Evolutionary conservation across 2,888 invertebrate species (phyloP), one percentile per base, ranked within the genome.

Genomic region (Drosophila prolongata): DNA sequence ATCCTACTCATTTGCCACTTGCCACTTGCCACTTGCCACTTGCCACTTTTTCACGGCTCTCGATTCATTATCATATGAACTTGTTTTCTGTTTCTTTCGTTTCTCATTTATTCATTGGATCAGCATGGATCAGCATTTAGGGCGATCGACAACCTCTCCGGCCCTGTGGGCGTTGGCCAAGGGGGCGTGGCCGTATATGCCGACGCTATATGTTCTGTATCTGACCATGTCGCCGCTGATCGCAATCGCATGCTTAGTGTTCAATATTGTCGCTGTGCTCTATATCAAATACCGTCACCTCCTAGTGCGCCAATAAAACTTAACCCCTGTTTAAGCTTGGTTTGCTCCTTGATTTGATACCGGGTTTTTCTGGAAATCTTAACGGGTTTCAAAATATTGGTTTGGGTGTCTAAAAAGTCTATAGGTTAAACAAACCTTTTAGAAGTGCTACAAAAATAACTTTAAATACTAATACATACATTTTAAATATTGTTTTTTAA

Each of bases 101-200:
- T 70, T 80, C 76, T 70, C 62, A 46, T 30, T 69, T 69, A 60
- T 43, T 34, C 34, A 43, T 35, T 59, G 54, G 55, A 55, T 43
- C 59, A 64, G 62, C 59, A 49, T 59, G 62, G 62, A 85, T 89
- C 86, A 89, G 90, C 89, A 87, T 84, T 79, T 35, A 49, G 62
- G 58, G 40, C 58, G 34, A 53, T 34, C 58, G 40, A 52, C 58
- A 34, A 11, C 19, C 19, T 42, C 53, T 55, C 55, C 80, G 80
- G 85, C 87, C 80, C 78, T 90, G 77, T 85, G 87, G 85, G 84
- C 83, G 83, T 89, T 91, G 77, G 89, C 88, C 74, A 90, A 87
- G 85, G 90, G 90, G 85, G 90, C 90, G 86, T 91, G 84, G 87
- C 91, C 91, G 70, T 85, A 90, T 79, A 83, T 91, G 77, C 91